Evolutionary conservation across 2,888 invertebrate species (phyloP), one percentile per base, ranked within the genome.

Genomic region (Pheosia gnoma): DNA sequence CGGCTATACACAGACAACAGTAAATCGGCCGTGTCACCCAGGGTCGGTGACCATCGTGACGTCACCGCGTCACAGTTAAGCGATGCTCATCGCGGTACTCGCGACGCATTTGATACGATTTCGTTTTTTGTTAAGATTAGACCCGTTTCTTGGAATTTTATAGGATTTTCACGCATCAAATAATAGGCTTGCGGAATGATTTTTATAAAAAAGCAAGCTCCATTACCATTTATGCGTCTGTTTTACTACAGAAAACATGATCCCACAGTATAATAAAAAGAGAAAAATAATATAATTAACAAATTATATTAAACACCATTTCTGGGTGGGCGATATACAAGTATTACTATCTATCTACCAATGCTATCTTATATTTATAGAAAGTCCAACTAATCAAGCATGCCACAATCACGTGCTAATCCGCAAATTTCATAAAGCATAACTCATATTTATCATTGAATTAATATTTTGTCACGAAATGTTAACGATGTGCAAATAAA

Each of bases 1-100:
- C 25, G 25, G 25, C 25, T 25, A 25, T 25, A 25, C 25, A 25
- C 25, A 25, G 25, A 25, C 25, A 41, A 41, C 53, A 53, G 53
- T 53, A 53, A 53, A 53, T n/a, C 25, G 7, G 8, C 13, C 11
- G 10, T 53, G 53, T 53, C 53, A 37, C 36, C 43, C 13, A 51
- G 53, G 56, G 56, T 56, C 56, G 56, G n/a, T 41, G 56, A 56
- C 56, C 56, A 41, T n/a, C 47, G 53, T 56, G 41, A 38, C 56
- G 56, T 56, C 56, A 56, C 41, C 41, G 36, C 10, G 13, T 8
- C 56, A 56, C 56, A 56, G 56, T 56, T 56, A 49, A 41, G 56
- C 39, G 41, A 4, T 54, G 38, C 54, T 13, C 54, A 38, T 54
- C 51, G 54, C 54, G 47, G 47, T 47, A 47, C n/a, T 38, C 37